Evolutionary conservation across 2,888 invertebrate genomes (phyloP), one percentile per base, ranked within the genome.

Genomic region (Protodeltote pygarga): DNA sequence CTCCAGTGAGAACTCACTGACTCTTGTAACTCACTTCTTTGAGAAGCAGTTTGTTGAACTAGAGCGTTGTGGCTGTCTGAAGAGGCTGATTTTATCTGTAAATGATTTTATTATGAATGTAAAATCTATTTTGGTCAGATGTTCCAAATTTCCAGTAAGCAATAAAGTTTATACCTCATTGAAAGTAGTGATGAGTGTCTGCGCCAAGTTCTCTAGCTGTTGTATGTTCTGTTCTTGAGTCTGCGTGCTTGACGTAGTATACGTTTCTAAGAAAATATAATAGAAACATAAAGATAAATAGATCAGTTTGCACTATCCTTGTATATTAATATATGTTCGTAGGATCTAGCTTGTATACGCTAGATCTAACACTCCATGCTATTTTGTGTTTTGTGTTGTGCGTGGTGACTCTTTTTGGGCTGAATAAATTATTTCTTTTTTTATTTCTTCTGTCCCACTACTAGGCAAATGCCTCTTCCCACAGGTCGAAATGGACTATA

Each of bases 141-240:
- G n/a, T n/a, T n/a, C 0, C 10, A 31, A 9, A 2, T 1, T 16
- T 29, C 10, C 25, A 28, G 5, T 13, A 10, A 27, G 8, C 27
- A 9, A 24, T 25, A 5, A 13, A 3, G 3, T n/a, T n/a, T 28
- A 41, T 65, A 89, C 89, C 79, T 80, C 77, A 31, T 72, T 67
- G 28, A 77, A 69, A 5, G 76, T 69, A 1, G 77, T 75, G 8
- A 65, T 48, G 6, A 84, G 73, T 2, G 67, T 76, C 15, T 73
- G 67, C 20, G 77, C 57, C 6, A 86, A 53, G 11, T 75, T 73
- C 1, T 83, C 77, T 1, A 89, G 45, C 28, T 71, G 79, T 1
- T 62, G 55, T 24, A 78, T 83, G 41, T 72, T 81, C 1, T 74
- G 65, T 8, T 72, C 66, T 13, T 82, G 71, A 1, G 67, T 69